A percentile compares a stretch with the other conserved stretches of the same genome.
These are phyloP conservation scores for Cephus spinipes DNA, from an alignment of 2,888 invertebrate genomes.

Conservation along the genomic window DNA sequence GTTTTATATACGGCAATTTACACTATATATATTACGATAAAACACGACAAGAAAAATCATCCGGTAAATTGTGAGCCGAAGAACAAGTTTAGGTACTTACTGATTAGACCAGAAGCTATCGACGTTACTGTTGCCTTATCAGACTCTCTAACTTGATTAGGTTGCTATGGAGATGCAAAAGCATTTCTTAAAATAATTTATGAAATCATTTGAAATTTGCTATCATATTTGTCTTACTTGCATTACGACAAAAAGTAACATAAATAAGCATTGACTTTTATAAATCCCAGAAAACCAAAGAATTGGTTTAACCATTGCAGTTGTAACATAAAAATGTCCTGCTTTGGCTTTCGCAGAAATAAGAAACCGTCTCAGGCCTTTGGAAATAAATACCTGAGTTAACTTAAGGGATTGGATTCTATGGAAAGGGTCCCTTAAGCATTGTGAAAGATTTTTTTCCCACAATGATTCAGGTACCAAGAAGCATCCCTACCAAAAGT, in stretches of 20 bases:
- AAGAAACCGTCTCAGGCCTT: neutral
- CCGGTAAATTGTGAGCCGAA: neutral
- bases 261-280: neutral
- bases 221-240: neutral
- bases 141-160: neutral
- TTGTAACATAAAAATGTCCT: neutral
- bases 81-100: neutral
- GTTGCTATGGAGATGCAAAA: neutral
- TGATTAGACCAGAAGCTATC: constrained; percentile 4
- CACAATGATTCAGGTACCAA: neutral
- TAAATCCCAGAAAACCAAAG: neutral
- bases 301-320: neutral
- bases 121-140: neutral
- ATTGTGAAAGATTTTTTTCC: neutral
- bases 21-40: neutral
- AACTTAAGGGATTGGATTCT: neutral
- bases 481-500: neutral
- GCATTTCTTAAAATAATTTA: neutral
- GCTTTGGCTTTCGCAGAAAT: neutral
- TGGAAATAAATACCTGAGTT: neutral
- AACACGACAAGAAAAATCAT: neutral
- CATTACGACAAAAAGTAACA: neutral
- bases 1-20: neutral
- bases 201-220: neutral
- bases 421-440: neutral